Evolutionary conservation across 2,888 invertebrate species (phyloP).

Genomic region (Callimorpha dominula): DNA sequence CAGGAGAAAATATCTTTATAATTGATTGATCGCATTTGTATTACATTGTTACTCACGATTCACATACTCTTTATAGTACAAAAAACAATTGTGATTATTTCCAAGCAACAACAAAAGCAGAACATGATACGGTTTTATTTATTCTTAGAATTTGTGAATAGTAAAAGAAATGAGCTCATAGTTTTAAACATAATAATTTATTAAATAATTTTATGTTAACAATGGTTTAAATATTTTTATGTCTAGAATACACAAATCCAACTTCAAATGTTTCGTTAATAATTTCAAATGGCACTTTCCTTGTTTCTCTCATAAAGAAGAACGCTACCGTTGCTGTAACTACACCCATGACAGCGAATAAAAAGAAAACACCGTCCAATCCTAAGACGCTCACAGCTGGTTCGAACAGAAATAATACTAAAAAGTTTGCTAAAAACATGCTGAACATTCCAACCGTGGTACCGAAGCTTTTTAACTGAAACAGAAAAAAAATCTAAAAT

Average conservation of each 20-base stretch:
- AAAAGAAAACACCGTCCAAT: slow-evolving; percentile 65
- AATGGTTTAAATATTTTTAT: neutral
- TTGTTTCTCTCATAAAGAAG: slow-evolving; percentile 70
- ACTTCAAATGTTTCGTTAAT: slow-evolving; percentile 58
- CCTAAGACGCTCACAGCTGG: slow-evolving; percentile 58
- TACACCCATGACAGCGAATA: slow-evolving; percentile 58
- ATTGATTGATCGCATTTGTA: no score
- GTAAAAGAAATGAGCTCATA: no score
- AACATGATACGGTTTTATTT: no score
- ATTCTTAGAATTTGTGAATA: no score
- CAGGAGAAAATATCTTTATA: no score
- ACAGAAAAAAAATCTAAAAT: slow-evolving; percentile 7
- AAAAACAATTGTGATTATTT: no score
- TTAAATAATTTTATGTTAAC: no score
- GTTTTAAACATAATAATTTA: no score
- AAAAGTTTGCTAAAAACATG: slow-evolving; percentile 54
- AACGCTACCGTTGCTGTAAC: slow-evolving; percentile 54
- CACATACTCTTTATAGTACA: no score
- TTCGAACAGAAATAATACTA: slow-evolving; percentile 48
- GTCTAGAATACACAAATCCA: slow-evolving; percentile 52
- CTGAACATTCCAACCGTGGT: slow-evolving; percentile 38
- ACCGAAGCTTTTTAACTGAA: slow-evolving; percentile 59
- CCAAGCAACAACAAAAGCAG: no score
- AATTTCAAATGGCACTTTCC: slow-evolving; percentile 59
- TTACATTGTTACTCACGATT: no score